phyloP scores from a whole-genome alignment of 2,888 invertebrate species.

The Rhagonycha lutea region DNA sequence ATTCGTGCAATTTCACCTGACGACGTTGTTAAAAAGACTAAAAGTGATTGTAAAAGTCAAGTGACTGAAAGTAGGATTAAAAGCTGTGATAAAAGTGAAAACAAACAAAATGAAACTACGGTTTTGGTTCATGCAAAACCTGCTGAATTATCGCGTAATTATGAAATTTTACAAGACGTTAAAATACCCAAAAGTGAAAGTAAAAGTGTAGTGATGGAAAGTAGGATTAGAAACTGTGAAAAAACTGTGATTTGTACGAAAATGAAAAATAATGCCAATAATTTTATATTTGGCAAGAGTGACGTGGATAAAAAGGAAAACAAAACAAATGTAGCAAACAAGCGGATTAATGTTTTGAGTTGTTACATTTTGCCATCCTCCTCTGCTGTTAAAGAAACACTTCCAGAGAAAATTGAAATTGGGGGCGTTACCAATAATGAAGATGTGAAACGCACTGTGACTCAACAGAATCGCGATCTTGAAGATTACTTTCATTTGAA shows the following conservation, averaged over 20 bases:
- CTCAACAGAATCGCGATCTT: not conserved
- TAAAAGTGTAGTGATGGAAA: not conserved
- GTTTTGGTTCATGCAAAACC: not conserved
- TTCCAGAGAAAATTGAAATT: not conserved
- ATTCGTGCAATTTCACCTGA: too few species aligned
- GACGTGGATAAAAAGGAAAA: not conserved
- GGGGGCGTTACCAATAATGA: not conserved
- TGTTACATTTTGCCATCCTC: not conserved
- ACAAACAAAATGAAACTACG: not conserved
- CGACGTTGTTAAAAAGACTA: too few species aligned
- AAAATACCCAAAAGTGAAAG: not conserved
- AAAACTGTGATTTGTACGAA: not conserved
- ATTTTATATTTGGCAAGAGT: not conserved
- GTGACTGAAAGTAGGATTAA: too few species aligned
- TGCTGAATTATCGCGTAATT: not conserved
- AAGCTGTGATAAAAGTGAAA: not conserved
- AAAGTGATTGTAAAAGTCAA: too few species aligned
- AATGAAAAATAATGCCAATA: not conserved
- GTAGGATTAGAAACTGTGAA: not conserved
- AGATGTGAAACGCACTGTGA: too few species aligned
- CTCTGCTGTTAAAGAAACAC: not conserved
- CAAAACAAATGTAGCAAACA: not conserved
- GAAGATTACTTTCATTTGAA: not conserved
- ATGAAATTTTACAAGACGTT: not conserved
- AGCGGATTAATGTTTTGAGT: not conserved